Conservation (phyloP, 2,797 vertebrate genomes). For the Lutra lutra region DNA sequence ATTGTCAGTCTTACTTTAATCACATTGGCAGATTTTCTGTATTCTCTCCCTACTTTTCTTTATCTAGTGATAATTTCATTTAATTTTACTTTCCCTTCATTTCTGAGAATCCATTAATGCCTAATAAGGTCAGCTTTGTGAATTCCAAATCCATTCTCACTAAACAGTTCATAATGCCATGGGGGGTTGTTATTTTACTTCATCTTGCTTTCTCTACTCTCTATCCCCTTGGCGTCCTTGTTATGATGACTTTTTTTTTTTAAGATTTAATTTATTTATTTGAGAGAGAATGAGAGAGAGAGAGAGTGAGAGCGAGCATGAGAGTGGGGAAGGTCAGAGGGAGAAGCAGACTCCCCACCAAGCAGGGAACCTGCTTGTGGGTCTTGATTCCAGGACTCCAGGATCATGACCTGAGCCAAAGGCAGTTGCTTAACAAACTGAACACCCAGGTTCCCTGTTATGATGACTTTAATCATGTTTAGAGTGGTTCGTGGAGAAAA, state of each 20-base stretch:
- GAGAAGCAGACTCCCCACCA: too few species aligned
- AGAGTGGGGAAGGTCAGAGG: too few species aligned
- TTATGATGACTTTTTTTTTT: not conserved
- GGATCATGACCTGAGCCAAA: too few species aligned
- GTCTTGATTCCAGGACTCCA: too few species aligned
- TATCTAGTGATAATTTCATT: constrained; percentile 41
- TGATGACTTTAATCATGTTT: not conserved
- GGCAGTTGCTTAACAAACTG: too few species aligned
- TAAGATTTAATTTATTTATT: too few species aligned
- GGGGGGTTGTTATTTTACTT: not conserved
- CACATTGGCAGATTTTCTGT: not conserved
- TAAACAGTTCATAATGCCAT: not conserved
- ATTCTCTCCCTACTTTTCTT: not conserved
- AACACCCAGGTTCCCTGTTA: not conserved
- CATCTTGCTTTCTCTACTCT: not conserved
- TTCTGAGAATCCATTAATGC: not conserved
- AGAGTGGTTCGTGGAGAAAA: not conserved
- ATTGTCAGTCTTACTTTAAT: not conserved
- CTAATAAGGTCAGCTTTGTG: not conserved
- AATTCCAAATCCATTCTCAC: constrained; percentile 14
- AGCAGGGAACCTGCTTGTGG: too few species aligned
- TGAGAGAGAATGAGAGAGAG: too few species aligned
- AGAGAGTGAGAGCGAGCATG: too few species aligned
- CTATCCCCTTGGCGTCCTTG: not conserved
- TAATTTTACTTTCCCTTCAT: not conserved